Conservation (phyloP, 2,797 vertebrate species). For the Hipposideros larvatus region DNA sequence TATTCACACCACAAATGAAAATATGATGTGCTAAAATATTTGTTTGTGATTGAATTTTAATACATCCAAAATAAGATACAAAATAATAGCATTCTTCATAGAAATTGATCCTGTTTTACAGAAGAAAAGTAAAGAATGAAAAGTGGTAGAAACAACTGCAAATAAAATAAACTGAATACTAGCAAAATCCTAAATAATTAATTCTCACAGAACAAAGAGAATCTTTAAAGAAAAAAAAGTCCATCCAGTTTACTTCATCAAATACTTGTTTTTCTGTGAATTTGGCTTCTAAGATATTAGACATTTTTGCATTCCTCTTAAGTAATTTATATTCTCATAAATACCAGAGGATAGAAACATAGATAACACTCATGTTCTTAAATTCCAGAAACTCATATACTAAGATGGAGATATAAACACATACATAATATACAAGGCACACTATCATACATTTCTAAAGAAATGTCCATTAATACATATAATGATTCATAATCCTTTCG, state of each 20-base stretch:
- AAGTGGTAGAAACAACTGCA: conserved; percentile 71
- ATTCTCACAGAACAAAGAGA: conserved; percentile 74
- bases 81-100: conserved; percentile 69
- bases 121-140: background rate
- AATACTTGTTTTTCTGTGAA: background rate
- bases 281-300: background rate
- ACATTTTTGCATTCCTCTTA: background rate
- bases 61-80: conserved; percentile 64
- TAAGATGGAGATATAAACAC: background rate
- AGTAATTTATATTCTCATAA: background rate
- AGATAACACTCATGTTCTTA: background rate
- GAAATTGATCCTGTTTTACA: conserved; percentile 68
- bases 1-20: conserved; percentile 83
- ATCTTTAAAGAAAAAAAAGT: conserved; percentile 64
- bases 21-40: conserved; percentile 68
- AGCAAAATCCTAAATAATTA: conserved; percentile 82
- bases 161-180: conserved; percentile 76
- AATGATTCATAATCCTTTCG: background rate
- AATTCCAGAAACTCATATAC: background rate
- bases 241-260: background rate
- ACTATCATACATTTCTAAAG: background rate
- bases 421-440: background rate
- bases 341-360: background rate
- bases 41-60: conserved; percentile 58
- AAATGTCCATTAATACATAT: background rate